Percentiles rank a stretch among this genome's conserved stretches.
Evolutionary conservation across 2,888 invertebrate species (phyloP).

Genomic region (Hoplodrina ambigua): DNA sequence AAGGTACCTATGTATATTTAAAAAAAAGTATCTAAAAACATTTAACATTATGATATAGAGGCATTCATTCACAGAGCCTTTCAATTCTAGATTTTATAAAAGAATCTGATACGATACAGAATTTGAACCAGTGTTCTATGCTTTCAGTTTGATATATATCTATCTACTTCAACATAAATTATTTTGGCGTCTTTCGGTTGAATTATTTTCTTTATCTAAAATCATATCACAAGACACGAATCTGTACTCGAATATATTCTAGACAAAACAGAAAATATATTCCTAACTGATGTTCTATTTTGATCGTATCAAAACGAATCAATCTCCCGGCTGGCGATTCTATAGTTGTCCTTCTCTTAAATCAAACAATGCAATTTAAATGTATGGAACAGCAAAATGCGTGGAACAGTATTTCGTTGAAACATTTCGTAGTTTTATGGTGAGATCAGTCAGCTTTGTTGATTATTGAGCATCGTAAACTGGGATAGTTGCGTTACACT

Average conservation of each 20-base stretch:
- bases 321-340: constrained; percentile 34
- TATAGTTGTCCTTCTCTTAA: constrained; percentile 42
- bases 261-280: constrained; percentile 42
- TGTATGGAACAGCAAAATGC: constrained; percentile 42
- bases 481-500: background rate
- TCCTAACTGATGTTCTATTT: constrained; percentile 30
- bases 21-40: background rate
- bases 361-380: constrained; percentile 53
- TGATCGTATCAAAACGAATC: constrained; percentile 44
- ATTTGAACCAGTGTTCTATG: background rate
- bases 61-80: background rate
- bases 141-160: background rate
- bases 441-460: constrained; percentile 25
- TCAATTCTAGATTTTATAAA: background rate
- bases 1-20: too few species aligned
- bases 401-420: constrained; percentile 22
- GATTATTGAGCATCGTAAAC: constrained; percentile 17
- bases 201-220: constrained; percentile 30
- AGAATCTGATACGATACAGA: background rate
- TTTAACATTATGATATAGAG: background rate
- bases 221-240: constrained; percentile 29
- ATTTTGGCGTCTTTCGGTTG: constrained; percentile 9
- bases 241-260: constrained; percentile 21
- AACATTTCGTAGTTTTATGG: constrained; percentile 27
- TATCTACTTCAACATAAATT: background rate